Percentiles rank a stretch among this genome's conserved stretches.
phyloP scores from a whole-genome alignment of 2,113 vertebrate species.

The Trichechus manatus region DNA sequence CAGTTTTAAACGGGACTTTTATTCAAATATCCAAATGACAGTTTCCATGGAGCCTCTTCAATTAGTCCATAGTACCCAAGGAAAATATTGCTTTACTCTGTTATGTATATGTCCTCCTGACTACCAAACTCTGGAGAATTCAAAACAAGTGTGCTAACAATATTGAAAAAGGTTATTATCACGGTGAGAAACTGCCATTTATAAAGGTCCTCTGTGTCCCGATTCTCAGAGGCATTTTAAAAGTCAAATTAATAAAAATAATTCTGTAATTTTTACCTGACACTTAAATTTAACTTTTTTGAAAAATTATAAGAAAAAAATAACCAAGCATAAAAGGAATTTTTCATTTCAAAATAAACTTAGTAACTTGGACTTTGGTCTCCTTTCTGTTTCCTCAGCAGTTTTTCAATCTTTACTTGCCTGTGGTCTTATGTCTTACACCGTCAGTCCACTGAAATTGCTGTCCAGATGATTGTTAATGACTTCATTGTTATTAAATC shows the following conservation, averaged over 20 bases:
- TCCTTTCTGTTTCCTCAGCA: background rate
- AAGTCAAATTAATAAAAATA: conserved; percentile 28
- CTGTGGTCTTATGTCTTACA: background rate
- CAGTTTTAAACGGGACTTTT: background rate
- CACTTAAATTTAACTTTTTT: background rate
- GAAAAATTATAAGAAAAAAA: conserved; percentile 39
- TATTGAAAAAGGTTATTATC: conserved; percentile 30
- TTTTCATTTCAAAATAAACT: conserved; percentile 50
- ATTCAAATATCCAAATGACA: conserved; percentile 38
- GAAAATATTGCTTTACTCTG: background rate
- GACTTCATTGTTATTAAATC: conserved; percentile 35
- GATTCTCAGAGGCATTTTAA: conserved; percentile 8
- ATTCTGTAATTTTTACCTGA: conserved; percentile 24
- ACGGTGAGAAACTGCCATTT: background rate
- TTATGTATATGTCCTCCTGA: background rate
- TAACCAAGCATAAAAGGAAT: conserved; percentile 8
- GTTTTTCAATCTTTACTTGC: background rate
- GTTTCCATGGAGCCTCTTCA: background rate
- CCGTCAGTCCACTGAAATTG: background rate
- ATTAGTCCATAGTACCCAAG: background rate
- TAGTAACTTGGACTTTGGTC: background rate
- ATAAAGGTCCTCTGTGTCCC: background rate
- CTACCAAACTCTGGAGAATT: background rate
- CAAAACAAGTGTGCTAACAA: background rate
- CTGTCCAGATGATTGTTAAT: conserved; percentile 1